These are phyloP conservation scores for Sinodicranocentrus sp. DNA, from an alignment of 2,888 invertebrate species.

Conservation along the genomic window DNA sequence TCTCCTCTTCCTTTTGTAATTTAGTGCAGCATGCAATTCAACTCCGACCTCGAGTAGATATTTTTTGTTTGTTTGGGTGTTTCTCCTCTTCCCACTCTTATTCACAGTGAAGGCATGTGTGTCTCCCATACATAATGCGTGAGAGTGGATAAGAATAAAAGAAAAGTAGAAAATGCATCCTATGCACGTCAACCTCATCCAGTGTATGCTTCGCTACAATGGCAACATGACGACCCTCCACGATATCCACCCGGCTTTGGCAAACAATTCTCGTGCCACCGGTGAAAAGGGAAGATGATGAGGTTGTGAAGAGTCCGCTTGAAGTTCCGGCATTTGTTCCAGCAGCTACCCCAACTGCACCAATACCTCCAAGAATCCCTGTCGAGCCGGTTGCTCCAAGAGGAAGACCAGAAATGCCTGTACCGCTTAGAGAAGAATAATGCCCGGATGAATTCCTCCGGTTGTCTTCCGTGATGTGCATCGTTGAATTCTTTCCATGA, in stretches of 20 bases:
- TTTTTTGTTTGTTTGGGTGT: slow-evolving; percentile 11
- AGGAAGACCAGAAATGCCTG: slow-evolving; percentile 43
- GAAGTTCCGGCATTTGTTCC: slow-evolving; percentile 38
- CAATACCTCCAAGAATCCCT: slow-evolving; percentile 53
- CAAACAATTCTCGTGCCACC: slow-evolving; percentile 73
- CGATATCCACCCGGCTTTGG: slow-evolving; percentile 69
- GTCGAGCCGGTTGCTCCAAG: slow-evolving; percentile 30
- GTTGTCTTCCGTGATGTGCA: slow-evolving; percentile 80
- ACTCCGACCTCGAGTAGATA: neutral
- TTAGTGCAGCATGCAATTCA: neutral
- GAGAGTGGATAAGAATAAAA: too few species aligned
- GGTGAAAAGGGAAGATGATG: slow-evolving; percentile 62
- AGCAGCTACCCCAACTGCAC: slow-evolving; percentile 55
- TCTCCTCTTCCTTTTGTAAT: too few species aligned
- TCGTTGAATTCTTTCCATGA: slow-evolving; percentile 86
- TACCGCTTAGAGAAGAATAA: slow-evolving; percentile 58
- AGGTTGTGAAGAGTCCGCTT: slow-evolving; percentile 39
- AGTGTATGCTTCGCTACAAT: slow-evolving; percentile 86
- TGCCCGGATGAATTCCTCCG: slow-evolving; percentile 73
- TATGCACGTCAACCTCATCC: slow-evolving; percentile 56
- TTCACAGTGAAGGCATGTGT: slow-evolving; percentile 10
- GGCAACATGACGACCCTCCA: slow-evolving; percentile 77
- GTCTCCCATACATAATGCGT: slow-evolving; percentile 34
- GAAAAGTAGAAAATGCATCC: slow-evolving; percentile 38
- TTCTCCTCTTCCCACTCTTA: slow-evolving; percentile 3